Evolutionary conservation across 1,140 invertebrate species (phyloP), one percentile per base, ranked within the genome.

Genomic region (Drosophila parvula): DNA sequence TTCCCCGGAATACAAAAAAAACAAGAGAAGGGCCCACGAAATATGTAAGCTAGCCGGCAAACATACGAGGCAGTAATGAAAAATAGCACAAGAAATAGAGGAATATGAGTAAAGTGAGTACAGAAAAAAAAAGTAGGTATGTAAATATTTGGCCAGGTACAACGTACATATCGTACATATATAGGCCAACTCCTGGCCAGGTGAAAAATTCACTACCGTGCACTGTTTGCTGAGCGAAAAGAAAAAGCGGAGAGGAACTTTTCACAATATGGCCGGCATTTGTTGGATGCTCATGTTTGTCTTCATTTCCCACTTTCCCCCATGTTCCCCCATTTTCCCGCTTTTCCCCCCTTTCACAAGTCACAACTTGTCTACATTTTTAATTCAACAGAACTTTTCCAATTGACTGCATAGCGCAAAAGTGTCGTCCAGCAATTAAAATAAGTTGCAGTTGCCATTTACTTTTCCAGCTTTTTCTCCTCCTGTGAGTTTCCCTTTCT

Each of bases 351-450:
- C 8, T 22, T 8, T 14, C 12, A 14, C 32, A 22, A 38, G 18
- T 55, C 34, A 38, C 51, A 45, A 51, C 68, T 81, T 60, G 75
- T 65, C 59, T 78, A 59, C 65, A 67, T 64, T 78, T 82, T 81
- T 78, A 83, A 76, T 83, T 83, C 80, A 79, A 76, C 63, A 83
- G 80, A 83, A 83, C 80, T 83, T 83, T 83, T 83, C 75, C 80
- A 83, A 83, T 83, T 79, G 80, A 83, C 80, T 83, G 80, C 80
- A 83, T 71, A 76, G 80, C 80, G 76, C 48, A 83, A 83, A 83
- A 83, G 80, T 83, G 80, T 83, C 80, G 80, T 83, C 80, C 80
- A 76, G 80, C 80, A 83, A 83, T 83, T 83, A 83, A 83, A 83
- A 83, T 83, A 83, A 83, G 80, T 83, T 83, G 76, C 81, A 76